Evolutionary conservation across 2,888 invertebrate genomes (phyloP).

Genomic region (Scelioninae gen. 1): DNA sequence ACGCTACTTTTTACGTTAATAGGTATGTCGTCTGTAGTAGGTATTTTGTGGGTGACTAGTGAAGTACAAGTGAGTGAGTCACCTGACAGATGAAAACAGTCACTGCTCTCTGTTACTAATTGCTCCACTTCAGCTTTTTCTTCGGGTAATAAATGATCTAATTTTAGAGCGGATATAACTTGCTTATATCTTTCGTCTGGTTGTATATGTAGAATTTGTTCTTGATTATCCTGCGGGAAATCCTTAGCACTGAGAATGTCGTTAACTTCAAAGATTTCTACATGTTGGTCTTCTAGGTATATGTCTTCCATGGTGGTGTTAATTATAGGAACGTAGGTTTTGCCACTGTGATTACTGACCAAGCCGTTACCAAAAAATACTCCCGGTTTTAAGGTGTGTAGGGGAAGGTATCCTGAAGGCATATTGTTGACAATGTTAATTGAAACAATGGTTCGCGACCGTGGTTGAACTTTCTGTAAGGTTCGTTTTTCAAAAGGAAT

Average conservation of each 20-base stretch:
- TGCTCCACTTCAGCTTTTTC: too few species aligned
- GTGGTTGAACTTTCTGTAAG: neutral
- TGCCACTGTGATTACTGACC: slow-evolving; percentile 4
- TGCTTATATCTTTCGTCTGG: too few species aligned
- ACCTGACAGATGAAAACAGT: neutral
- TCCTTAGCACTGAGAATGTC: neutral
- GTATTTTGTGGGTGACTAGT: too few species aligned
- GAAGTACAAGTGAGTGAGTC: neutral
- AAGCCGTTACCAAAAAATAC: slow-evolving; percentile 6
- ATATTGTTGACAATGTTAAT: slow-evolving; percentile 5
- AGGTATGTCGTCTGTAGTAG: too few species aligned
- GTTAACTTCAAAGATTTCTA: too few species aligned
- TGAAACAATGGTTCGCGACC: slow-evolving; percentile 1
- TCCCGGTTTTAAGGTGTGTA: neutral
- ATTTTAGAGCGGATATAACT: too few species aligned
- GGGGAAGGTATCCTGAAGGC: neutral
- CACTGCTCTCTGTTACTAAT: too few species aligned
- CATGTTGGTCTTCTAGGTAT: neutral
- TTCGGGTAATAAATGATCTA: neutral
- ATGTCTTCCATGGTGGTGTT: neutral
- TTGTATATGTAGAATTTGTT: too few species aligned
- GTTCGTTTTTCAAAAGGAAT: neutral
- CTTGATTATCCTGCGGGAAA: too few species aligned
- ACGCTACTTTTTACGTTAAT: too few species aligned
- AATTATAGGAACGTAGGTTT: slow-evolving; percentile 3